These are phyloP conservation scores for Conus canariensis DNA, from an alignment of 2,888 invertebrate genomes.

Conservation along the genomic window DNA sequence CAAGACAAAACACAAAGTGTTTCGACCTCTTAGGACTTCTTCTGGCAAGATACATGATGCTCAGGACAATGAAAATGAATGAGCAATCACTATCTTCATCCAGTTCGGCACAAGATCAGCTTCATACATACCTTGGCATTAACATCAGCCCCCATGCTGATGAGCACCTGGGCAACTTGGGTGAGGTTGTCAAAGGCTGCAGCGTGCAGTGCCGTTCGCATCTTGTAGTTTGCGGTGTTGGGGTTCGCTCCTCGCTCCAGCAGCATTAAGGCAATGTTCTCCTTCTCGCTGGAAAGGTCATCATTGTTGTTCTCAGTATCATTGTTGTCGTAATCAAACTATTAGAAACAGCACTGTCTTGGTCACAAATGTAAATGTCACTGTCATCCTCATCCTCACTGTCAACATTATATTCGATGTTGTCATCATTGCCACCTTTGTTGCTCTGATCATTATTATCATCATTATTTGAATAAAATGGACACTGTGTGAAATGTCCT, in stretches of 20 bases:
- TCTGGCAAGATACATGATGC: no score
- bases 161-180: background rate
- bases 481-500: no score
- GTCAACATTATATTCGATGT: background rate
- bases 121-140: conserved; percentile 27
- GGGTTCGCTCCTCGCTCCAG: conserved; percentile 22
- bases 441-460: no score
- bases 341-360: no score
- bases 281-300: background rate
- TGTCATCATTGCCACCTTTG: background rate
- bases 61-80: no score
- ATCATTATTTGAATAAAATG: no score
- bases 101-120: no score
- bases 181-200: conserved; percentile 4
- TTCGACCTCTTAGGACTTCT: no score
- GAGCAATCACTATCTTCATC: no score
- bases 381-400: background rate
- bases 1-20: no score
- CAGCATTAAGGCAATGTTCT: conserved; percentile 10
- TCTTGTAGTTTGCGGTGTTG: background rate
- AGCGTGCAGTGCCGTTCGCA: background rate
- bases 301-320: background rate
- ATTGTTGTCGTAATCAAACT: background rate
- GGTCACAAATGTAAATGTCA: no score
- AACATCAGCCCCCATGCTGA: conserved; percentile 25